Evolutionary conservation across 2,888 invertebrate genomes (phyloP).

Genomic region (Xestobium rufovillosum): DNA sequence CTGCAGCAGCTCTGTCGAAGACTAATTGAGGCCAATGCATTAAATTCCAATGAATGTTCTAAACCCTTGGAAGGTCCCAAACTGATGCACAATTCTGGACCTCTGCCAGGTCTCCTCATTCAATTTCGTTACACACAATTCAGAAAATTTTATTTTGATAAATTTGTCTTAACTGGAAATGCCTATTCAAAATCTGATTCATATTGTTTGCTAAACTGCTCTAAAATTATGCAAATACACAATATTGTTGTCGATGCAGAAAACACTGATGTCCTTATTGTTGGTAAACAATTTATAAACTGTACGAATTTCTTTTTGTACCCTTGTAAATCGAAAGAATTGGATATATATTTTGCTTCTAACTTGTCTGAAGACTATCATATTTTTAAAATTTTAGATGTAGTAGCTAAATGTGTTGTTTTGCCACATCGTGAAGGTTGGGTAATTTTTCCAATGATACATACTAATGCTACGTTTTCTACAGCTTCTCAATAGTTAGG

Average conservation of each 20-base stretch:
- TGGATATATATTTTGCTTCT: conserved; percentile 5
- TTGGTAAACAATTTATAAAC: too few species aligned
- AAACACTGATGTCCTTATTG: too few species aligned
- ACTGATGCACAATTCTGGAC: neutral
- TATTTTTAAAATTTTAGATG: conserved; percentile 1
- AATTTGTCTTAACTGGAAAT: conserved; percentile 7
- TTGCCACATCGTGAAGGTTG: conserved; percentile 4
- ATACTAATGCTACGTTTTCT: too few species aligned
- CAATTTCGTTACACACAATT: too few species aligned
- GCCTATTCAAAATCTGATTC: conserved; percentile 6
- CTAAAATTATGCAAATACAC: conserved; percentile 4
- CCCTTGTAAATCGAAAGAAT: too few species aligned
- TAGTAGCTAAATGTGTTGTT: conserved; percentile 10
- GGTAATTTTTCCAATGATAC: too few species aligned
- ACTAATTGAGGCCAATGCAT: conserved; percentile 7
- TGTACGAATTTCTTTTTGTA: too few species aligned
- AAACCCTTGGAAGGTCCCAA: conserved; percentile 4
- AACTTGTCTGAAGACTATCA: neutral
- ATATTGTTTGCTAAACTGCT: conserved; percentile 5
- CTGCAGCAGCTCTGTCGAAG: conserved; percentile 7
- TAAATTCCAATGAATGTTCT: neutral
- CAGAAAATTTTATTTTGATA: conserved; percentile 10
- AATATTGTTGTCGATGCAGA: conserved; percentile 6
- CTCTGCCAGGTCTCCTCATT: neutral
- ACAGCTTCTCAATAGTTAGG: too few species aligned